Conservation (phyloP, 2,113 vertebrate genomes). For the Cebus imitator region DNA sequence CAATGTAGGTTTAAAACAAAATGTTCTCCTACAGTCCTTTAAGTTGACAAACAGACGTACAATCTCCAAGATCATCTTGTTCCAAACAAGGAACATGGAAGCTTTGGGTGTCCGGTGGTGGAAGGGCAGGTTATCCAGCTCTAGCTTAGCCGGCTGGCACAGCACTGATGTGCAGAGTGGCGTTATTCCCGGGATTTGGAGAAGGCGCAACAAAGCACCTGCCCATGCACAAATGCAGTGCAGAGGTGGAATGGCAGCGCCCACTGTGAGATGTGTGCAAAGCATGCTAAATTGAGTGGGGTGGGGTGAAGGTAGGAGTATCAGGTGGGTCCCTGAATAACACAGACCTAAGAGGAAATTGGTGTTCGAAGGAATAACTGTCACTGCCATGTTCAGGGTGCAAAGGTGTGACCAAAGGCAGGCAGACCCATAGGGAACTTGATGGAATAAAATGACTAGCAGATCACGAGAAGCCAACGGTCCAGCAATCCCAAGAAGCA, state of each 20-base stretch:
- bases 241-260: not conserved
- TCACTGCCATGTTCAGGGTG: rapidly evolving
- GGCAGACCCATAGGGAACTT: not conserved
- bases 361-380: not conserved
- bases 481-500: not conserved
- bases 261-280: not conserved
- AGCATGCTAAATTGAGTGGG: not conserved
- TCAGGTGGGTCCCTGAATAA: not conserved
- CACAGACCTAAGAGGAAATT: not conserved
- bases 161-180: rapidly evolving
- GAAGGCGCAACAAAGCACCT: no score
- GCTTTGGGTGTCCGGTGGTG: not conserved
- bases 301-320: not conserved
- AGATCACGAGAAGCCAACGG: not conserved
- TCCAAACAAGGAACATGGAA: not conserved
- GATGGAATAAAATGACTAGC: no score
- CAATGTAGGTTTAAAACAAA: not conserved
- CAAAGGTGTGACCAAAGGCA: rapidly evolving
- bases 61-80: not conserved
- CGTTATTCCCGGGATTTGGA: not conserved
- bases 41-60: not conserved
- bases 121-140: not conserved
- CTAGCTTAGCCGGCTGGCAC: not conserved
- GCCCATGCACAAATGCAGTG: no score
- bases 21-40: not conserved